phyloP scores from a whole-genome alignment of 2,888 invertebrate genomes.

The Pecten maximus region DNA sequence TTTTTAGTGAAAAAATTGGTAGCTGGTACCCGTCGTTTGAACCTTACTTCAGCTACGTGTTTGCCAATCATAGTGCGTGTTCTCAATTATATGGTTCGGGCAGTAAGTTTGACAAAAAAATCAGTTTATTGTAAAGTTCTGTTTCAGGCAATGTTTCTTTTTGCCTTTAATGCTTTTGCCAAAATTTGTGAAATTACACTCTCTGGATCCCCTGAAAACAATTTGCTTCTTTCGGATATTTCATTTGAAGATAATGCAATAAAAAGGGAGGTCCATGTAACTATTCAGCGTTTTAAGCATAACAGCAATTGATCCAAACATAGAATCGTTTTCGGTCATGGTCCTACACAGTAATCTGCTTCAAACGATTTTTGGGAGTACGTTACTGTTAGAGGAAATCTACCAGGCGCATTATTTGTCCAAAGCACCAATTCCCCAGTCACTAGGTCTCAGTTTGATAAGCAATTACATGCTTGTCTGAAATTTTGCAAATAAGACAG shows the following conservation, averaged over 20 bases:
- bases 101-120: not conserved
- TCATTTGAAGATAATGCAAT: not conserved
- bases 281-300: not conserved
- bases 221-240: not conserved
- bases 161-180: not conserved
- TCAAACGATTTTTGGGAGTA: not conserved
- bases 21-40: not conserved
- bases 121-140: not conserved
- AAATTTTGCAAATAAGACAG: not conserved
- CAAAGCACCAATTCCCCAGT: not conserved
- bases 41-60: no score
- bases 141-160: not conserved
- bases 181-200: not conserved
- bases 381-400: not conserved
- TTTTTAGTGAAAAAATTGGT: not conserved
- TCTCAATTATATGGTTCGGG: not conserved
- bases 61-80: no score
- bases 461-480: not conserved
- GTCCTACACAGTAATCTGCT: not conserved
- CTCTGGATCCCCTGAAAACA: not conserved
- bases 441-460: not conserved
- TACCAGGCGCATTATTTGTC: not conserved
- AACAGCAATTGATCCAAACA: not conserved
- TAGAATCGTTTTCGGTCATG: not conserved
- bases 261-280: not conserved